Evolutionary conservation across 2,797 vertebrate species (phyloP).

Genomic region (Myotis daubentonii): DNA sequence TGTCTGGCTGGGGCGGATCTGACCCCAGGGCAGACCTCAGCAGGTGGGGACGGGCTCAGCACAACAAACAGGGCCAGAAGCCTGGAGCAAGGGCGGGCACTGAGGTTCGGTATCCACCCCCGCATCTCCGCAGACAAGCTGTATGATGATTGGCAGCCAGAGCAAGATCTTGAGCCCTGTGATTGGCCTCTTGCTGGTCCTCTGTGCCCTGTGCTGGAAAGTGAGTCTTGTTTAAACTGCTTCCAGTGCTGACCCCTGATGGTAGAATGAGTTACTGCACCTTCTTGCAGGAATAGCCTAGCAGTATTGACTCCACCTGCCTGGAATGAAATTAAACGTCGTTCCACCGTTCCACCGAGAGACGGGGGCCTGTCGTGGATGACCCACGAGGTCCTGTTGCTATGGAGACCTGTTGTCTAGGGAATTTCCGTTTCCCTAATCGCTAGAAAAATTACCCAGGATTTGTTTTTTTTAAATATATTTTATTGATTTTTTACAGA

Average conservation of each 20-base stretch:
- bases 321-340: neutral
- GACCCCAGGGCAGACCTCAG: neutral
- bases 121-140: neutral
- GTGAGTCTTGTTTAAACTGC: neutral
- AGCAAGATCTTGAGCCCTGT: neutral
- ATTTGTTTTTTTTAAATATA: no score
- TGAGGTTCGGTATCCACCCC: neutral
- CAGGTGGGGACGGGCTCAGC: neutral
- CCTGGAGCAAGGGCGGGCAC: neutral
- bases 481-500: no score
- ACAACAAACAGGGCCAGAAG: neutral
- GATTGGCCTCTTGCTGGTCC: slow-evolving; percentile 64
- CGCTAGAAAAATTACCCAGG: neutral
- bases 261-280: slow-evolving; percentile 46
- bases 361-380: neutral
- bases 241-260: slow-evolving; percentile 66
- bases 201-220: neutral
- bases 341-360: neutral
- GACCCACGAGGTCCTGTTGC: neutral
- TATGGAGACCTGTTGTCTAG: neutral
- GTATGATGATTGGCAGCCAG: neutral
- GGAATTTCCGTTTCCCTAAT: neutral
- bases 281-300: neutral
- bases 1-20: neutral
- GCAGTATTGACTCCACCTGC: neutral